A percentile compares a stretch with the other conserved stretches of the same genome.
These are phyloP conservation scores for Leptopilina boulardi DNA, from an alignment of 1,140 invertebrate genomes.

Conservation along the genomic window DNA sequence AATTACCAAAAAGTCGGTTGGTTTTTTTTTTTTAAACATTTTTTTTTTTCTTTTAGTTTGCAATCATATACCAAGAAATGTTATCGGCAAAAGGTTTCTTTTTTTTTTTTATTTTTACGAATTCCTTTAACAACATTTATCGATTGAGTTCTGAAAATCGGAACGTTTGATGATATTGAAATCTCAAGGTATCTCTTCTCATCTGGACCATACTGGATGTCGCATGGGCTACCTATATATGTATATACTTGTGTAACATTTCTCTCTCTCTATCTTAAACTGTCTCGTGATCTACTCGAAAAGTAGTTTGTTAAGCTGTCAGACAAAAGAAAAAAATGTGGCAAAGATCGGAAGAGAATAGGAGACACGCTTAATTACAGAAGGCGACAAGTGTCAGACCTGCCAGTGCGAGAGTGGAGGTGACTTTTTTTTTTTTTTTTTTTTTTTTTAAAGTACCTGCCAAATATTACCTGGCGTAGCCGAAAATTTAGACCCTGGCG, in stretches of 20 bases:
- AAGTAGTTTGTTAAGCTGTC: slow-evolving; percentile 29
- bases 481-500: background rate
- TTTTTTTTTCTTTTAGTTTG: background rate
- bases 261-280: background rate
- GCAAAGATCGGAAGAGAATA: slow-evolving; percentile 46
- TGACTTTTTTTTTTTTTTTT: background rate
- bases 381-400: slow-evolving; percentile 59
- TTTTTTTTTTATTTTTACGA: background rate
- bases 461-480: slow-evolving; percentile 37
- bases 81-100: background rate
- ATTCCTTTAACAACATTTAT: slow-evolving; percentile 4
- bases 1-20: slow-evolving; percentile 16
- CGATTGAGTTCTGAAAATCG: slow-evolving; percentile 45
- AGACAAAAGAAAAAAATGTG: slow-evolving; percentile 16
- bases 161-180: slow-evolving; percentile 58
- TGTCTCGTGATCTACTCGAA: slow-evolving; percentile 8
- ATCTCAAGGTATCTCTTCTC: slow-evolving; percentile 54
- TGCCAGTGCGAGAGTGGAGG: slow-evolving; percentile 6
- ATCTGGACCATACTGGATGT: slow-evolving; percentile 50
- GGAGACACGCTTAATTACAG: slow-evolving; percentile 60
- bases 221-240: slow-evolving; percentile 49
- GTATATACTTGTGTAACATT: slow-evolving; percentile 42
- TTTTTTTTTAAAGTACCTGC: slow-evolving; percentile 31
- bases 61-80: background rate
- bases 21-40: slow-evolving; percentile 26